A percentile compares a stretch with the other conserved stretches of the same genome.
Conservation (phyloP, 2,797 vertebrate species). For the Sebastiscus albofasciatus region DNA sequence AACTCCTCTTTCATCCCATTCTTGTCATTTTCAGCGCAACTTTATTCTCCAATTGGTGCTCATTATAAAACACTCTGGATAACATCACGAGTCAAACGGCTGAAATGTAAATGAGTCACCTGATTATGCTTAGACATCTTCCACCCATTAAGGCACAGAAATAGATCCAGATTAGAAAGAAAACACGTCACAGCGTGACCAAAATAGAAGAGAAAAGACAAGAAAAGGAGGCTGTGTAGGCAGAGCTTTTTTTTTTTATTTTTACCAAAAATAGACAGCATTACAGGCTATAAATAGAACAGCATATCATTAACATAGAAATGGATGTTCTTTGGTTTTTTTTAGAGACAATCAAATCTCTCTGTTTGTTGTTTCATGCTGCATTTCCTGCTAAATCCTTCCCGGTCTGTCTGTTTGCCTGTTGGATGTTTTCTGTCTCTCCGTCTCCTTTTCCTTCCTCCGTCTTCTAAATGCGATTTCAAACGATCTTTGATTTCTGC, state of each 20-base stretch:
- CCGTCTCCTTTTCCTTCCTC: not conserved
- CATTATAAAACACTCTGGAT: not conserved
- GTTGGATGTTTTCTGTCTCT: not conserved
- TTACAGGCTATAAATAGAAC: conserved; percentile 47
- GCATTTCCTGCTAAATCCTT: not conserved
- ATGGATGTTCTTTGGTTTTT: conserved; percentile 7
- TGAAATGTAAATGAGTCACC: conserved; percentile 2
- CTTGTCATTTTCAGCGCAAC: not conserved
- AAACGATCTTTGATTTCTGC: conserved; percentile 35
- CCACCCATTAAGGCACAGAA: conserved; percentile 9
- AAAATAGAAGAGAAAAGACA: conserved; percentile 34
- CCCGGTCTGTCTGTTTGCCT: conserved; percentile 23
- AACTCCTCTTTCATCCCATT: not conserved
- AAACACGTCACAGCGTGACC: conserved; percentile 8
- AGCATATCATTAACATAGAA: conserved; percentile 41
- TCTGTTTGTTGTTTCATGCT: conserved; percentile 26
- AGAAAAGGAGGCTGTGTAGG: conserved; percentile 2
- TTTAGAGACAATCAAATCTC: not conserved
- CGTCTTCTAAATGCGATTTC: conserved; percentile 6
- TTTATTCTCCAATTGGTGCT: not conserved
- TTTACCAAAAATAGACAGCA: conserved; percentile 56
- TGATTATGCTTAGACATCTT: not conserved
- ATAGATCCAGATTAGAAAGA: conserved; percentile 47
- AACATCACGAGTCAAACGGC: not conserved
- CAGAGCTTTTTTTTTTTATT: not conserved